Evolutionary conservation across 2,113 vertebrate genomes (phyloP), one percentile per base, ranked within the genome.

Genomic region (Hucho hucho): DNA sequence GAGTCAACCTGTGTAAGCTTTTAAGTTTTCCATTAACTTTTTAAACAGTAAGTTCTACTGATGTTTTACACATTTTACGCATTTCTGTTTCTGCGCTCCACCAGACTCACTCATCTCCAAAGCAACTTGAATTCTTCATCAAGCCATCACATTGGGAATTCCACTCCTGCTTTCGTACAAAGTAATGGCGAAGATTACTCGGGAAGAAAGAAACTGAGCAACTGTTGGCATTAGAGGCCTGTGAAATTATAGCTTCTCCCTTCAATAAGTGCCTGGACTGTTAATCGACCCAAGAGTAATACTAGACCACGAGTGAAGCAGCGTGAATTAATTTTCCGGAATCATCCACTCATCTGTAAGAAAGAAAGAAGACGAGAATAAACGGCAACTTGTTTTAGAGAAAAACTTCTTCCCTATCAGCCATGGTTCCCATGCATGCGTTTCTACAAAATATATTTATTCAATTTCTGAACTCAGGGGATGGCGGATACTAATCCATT

Each of bases 401-500:
- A 83, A 89, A 90, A 89, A 79, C 87, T 75, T 74, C 70, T 78
- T 49, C 43, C 74, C 76, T 82, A 88, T 89, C 86, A 77, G 81
- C 75, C 24, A 14, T 74, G 67, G 85, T 86, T 89, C 75, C 79
- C 73, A 69, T 84, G 88, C 86, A 91, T 84, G 87, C 86, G 90
- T 90, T 92, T 89, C 86, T 88, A 77, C 77, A 72, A 84, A 86
- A 86, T 86, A 90, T 91, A 92, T 93, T 92, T 93, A 92, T 91
- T 94, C 85, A 92, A 92, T 94, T 93, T 90, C 86, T 87, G 81
- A 91, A 90, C 89, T 83, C 87, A 26, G 74, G 85, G 91, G 87
- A 90, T 29, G 74, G 82, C 65, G 70, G 69, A 89, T 89, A 90
- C 91, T 93, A 94, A 93, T 93, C 89, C 87, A 75, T 90, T 92